Conservation (phyloP, 2,113 vertebrate genomes). For the Apteryx mantelli region DNA sequence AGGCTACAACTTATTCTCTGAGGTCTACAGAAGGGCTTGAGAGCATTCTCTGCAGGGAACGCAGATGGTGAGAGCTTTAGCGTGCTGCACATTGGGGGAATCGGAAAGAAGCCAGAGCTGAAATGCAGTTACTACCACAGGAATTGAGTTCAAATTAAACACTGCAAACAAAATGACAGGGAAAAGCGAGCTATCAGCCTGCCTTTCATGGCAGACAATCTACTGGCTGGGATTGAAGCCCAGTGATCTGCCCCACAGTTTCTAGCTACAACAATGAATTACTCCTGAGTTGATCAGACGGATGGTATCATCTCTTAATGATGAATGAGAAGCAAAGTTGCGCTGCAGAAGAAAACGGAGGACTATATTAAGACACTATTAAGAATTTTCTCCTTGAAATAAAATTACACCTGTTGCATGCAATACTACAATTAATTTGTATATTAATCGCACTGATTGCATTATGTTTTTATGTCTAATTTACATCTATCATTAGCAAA, state of each 20-base stretch:
- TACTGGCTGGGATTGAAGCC: neutral
- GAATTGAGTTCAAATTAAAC: slow-evolving; percentile 46
- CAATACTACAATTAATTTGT: neutral
- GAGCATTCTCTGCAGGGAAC: neutral
- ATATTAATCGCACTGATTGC: neutral
- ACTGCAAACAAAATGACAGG: neutral
- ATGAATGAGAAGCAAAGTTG: neutral
- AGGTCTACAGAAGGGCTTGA: neutral
- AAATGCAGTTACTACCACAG: neutral
- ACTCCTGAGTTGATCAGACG: neutral
- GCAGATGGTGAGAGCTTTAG: neutral
- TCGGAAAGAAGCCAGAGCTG: neutral
- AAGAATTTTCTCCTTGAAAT: neutral
- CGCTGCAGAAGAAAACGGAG: neutral
- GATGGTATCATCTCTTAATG: neutral
- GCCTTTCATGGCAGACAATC: neutral
- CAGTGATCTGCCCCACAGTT: neutral
- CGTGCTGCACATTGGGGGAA: neutral
- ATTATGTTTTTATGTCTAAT: neutral
- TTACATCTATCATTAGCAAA: neutral
- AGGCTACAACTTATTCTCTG: neutral
- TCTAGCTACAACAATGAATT: neutral
- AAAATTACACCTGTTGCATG: neutral
- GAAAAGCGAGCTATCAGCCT: neutral
- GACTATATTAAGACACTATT: neutral